Evolutionary conservation across 2,888 invertebrate species (phyloP), one percentile per base, ranked within the genome.

Genomic region (Mythimna albipuncta): DNA sequence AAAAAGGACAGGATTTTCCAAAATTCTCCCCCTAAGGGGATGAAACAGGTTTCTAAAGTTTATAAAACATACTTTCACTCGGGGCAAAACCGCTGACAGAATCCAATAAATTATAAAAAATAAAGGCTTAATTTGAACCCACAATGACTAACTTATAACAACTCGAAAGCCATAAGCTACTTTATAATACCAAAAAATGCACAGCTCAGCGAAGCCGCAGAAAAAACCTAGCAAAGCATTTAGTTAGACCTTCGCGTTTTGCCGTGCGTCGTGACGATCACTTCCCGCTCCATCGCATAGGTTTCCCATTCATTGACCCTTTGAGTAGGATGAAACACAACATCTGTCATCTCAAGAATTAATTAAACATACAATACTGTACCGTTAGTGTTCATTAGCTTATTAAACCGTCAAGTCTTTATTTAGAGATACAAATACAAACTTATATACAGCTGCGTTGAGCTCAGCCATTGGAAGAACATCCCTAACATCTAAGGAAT

Each of bases 321-420:
- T 79, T 57, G 54, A 72, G 65, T 75, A 55, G 67, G 47, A 77
- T 62, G 66, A 73, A 66, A 79, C 59, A 50, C 74, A 75, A 86
- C 81, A 85, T 72, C 80, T 88, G 87, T 84, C 87, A 83, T 87
- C 81, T 85, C 77, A 79, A 80, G 65, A 85, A 86, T 83, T 83
- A 89, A 88, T 88, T 88, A 85, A 85, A 85, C 84, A 75, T 77
- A 88, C 87, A 87, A 86, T 79, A 84, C 79, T 67, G 61, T 83
- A 83, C 89, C 83, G 87, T 89, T 88, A 85, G 72, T 81, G 83
- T 88, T 89, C 86, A 86, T 90, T 87, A 88, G 72, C 85, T 85
- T 84, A 84, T 83, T 83, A 85, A 81, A 77, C 81, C 77, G 58
- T 77, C 79, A 78, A 79, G 77, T 77, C 86, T 86, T 75, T 75